phyloP scores from a whole-genome alignment of 2,113 vertebrate genomes.

The Fukomys damarensis region DNA sequence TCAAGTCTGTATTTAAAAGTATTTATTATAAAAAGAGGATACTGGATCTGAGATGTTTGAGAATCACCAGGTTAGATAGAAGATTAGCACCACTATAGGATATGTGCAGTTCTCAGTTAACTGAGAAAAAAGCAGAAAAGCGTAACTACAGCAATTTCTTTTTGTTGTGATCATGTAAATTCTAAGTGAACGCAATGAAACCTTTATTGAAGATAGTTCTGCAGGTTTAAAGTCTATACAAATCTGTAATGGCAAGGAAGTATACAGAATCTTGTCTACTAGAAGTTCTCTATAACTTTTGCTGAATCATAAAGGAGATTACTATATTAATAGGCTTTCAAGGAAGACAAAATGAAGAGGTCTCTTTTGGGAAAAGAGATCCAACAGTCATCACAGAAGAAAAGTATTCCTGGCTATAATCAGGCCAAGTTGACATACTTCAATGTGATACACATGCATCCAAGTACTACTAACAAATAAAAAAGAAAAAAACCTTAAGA shows the following conservation, averaged over 20 bases:
- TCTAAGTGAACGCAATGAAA: neutral
- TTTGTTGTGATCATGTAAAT: slow-evolving; percentile 31
- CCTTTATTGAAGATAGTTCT: neutral
- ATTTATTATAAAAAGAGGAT: neutral
- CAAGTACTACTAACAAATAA: neutral
- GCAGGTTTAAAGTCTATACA: neutral
- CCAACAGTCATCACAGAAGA: neutral
- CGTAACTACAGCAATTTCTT: neutral
- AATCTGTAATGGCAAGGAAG: neutral
- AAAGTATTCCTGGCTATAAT: slow-evolving; percentile 31
- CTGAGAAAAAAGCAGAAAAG: neutral
- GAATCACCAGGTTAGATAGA: neutral
- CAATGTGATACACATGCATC: neutral
- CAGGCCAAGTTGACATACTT: neutral
- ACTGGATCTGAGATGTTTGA: neutral
- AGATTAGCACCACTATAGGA: neutral
- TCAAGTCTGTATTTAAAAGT: slow-evolving; percentile 33
- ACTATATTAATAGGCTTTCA: slow-evolving; percentile 40
- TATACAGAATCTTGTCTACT: neutral
- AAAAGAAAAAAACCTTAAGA: neutral
- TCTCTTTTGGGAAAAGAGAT: neutral
- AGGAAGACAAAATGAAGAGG: slow-evolving; percentile 35
- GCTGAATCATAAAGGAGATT: neutral
- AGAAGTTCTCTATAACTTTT: neutral
- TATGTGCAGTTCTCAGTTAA: neutral